Base-by-base conservation (phyloP, 2,797 vertebrate species). In the Etheostoma nigrum region DNA sequence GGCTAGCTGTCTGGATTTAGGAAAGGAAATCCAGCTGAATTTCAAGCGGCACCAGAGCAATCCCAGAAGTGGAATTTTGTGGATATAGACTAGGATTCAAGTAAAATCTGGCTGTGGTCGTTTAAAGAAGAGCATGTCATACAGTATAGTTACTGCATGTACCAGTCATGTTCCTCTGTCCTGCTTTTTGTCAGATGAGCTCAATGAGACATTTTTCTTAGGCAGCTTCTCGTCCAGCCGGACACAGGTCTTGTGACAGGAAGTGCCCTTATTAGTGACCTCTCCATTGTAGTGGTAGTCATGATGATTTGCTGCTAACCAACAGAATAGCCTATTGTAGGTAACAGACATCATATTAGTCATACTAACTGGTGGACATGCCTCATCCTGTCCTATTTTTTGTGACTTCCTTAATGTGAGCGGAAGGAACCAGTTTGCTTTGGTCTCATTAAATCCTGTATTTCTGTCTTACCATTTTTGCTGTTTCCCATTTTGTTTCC, bases 281-380 rank as follows among this genome's bases (percentile, higher is more conserved):
- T 74, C 44, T 33, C 21, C 33, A n/a, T 21, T 48, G 58, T 53
- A 54, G 67, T 49, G 25, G 77, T 30, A 49, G 63, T 72, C 53
- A 72, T n/a, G 42, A 40, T 55, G 58, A 58, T 44, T 53, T 77
- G 62, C 18, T 5, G 18, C 40, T 15, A 25, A 62, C 44, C 62
- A 48, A 45, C 30, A 55, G 13, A 84, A 60, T 51, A 47, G 52
- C 54, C 74, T 12, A 14, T 14, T 76, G 64, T 33, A 66, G 58
- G 57, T 42, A 40, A 12, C 58, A 72, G 74, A 76, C 74, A 19
- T 42, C 18, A 36, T 60, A 59, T 83, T 85, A 86, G 85, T 91
- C 86, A 86, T 48, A 5, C 19, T 8, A 54, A 60, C 66, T 59
- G 51, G 64, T 85, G 84, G 48, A 65, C 21, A 15, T 79, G 76